These are phyloP conservation scores for Podarcis muralis DNA, from an alignment of 2,113 vertebrate genomes.

Conservation along the genomic window DNA sequence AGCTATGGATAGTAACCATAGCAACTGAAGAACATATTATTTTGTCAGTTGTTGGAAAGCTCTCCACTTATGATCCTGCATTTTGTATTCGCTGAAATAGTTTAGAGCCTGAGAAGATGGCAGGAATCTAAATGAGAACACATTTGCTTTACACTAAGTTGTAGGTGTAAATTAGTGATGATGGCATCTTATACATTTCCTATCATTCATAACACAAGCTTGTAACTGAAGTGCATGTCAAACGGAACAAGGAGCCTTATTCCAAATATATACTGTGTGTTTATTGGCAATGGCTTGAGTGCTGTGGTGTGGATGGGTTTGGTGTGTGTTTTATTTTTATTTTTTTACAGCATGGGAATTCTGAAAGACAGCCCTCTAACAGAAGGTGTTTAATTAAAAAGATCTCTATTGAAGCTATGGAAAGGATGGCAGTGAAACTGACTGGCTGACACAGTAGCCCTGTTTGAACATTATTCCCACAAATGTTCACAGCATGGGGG, in stretches of 20 bases:
- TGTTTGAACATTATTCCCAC: background rate
- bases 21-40: background rate
- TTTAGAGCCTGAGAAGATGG: background rate
- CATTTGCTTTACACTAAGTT: background rate
- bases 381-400: background rate
- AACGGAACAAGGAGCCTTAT: background rate
- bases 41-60: background rate
- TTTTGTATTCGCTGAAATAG: background rate
- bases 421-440: background rate
- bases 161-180: background rate
- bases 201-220: background rate
- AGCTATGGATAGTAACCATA: conserved; percentile 12
- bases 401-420: background rate
- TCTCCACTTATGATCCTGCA: background rate
- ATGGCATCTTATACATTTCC: background rate
- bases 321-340: background rate
- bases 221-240: background rate
- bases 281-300: background rate
- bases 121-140: background rate
- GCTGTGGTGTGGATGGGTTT: background rate
- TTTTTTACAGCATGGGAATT: background rate
- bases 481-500: background rate
- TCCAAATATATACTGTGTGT: background rate
- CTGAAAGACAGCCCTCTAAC: background rate
- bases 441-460: background rate